Percentiles rank a stretch among this genome's conserved stretches.
phyloP scores from a whole-genome alignment of 2,888 invertebrate genomes.

The Archaeoteleia sp. region DNA sequence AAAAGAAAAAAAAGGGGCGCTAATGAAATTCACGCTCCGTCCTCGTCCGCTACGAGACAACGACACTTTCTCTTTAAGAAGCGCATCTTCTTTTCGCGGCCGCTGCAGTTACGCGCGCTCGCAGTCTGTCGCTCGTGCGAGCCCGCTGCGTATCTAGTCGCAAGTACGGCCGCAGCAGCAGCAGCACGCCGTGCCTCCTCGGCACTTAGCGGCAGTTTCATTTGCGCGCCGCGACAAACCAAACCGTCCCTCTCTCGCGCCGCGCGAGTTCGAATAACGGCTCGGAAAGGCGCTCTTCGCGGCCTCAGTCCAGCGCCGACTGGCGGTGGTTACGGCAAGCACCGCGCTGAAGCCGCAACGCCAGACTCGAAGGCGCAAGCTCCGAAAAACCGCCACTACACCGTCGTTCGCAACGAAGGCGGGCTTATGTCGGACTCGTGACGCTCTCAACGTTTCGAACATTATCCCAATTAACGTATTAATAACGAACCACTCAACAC shows the following conservation, averaged over 20 bases:
- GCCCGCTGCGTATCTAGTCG: constrained; percentile 13
- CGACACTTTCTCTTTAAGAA: constrained; percentile 73
- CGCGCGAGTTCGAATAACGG: constrained; percentile 53
- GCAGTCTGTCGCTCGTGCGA: constrained; percentile 41
- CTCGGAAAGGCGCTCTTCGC: constrained; percentile 62
- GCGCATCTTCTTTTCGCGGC: constrained; percentile 62
- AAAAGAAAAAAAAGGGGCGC: not conserved
- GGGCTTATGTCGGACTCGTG: too few relatives aligned
- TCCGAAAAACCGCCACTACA: too few relatives aligned
- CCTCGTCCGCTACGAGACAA: constrained; percentile 60
- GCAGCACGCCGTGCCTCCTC: constrained; percentile 19
- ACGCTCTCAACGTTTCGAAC: too few relatives aligned
- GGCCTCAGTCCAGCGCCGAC: constrained; percentile 69
- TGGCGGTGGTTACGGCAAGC: constrained; percentile 37
- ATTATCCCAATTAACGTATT: too few relatives aligned
- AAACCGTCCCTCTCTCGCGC: constrained; percentile 32
- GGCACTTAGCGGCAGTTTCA: constrained; percentile 51
- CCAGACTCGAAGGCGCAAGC: constrained; percentile 38
- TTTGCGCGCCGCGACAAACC: constrained; percentile 56
- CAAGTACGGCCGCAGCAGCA: constrained; percentile 9
- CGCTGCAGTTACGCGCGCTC: constrained; percentile 31
- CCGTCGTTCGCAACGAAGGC: too few relatives aligned
- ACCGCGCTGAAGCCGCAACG: constrained; percentile 35
- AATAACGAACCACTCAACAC: too few relatives aligned
- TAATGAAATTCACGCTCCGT: constrained; percentile 35